Evolutionary conservation across 2,888 invertebrate genomes (phyloP).

Genomic region (Lycaena phlaeas): DNA sequence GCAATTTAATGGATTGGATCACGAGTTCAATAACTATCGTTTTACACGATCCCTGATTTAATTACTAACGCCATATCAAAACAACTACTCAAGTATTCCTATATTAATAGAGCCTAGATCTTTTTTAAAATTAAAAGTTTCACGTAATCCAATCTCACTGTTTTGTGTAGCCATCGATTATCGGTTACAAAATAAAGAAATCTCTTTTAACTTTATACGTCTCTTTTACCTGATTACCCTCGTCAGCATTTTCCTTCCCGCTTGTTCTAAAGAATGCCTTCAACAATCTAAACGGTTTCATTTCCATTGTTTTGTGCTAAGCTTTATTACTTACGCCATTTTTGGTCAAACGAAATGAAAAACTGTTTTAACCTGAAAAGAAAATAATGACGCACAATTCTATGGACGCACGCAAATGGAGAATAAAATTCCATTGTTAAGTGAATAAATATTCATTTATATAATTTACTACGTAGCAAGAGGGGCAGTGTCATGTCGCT

Average conservation of each 20-base stretch:
- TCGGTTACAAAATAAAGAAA: too few species aligned
- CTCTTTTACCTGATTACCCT: too few species aligned
- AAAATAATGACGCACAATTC: neutral
- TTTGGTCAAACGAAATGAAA: neutral
- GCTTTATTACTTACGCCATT: neutral
- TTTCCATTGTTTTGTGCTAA: neutral
- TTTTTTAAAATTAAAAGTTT: conserved; percentile 17
- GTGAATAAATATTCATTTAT: too few species aligned
- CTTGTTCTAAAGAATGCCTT: neutral
- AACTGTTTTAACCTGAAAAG: neutral
- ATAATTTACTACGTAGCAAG: too few species aligned
- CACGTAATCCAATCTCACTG: conserved; percentile 10
- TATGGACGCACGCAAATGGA: too few species aligned
- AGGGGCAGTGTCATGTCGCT: too few species aligned
- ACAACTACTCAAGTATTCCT: neutral
- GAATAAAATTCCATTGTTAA: too few species aligned
- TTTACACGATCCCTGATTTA: neutral
- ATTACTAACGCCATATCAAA: neutral
- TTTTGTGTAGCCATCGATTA: conserved; percentile 13
- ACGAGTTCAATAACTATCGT: too few species aligned
- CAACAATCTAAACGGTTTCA: neutral
- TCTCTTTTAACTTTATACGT: too few species aligned
- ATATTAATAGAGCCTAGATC: too few species aligned
- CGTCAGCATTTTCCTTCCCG: conserved; percentile 1
- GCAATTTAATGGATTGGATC: too few species aligned